phyloP scores from a whole-genome alignment of 2,888 invertebrate genomes.

The Cosmorhoe ocellata region DNA sequence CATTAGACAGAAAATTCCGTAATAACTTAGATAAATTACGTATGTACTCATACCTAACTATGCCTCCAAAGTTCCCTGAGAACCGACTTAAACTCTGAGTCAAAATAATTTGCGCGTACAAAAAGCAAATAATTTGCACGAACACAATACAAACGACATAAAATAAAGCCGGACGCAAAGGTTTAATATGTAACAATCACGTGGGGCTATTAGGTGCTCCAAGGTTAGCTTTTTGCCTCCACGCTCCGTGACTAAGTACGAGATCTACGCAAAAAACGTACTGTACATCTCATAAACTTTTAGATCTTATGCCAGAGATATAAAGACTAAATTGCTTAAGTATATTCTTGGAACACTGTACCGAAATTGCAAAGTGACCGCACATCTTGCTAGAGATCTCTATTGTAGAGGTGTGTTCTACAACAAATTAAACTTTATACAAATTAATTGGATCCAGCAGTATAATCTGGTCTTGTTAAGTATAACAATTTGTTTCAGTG shows the following conservation, averaged over 20 bases:
- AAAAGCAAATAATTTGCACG: conserved; percentile 17
- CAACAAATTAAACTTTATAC: not conserved
- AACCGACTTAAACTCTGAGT: conserved; percentile 3
- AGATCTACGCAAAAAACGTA: conserved; percentile 19
- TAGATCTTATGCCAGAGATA: conserved; percentile 11
- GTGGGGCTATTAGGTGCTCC: conserved; percentile 60
- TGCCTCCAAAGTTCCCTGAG: not conserved
- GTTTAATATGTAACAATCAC: conserved; percentile 63
- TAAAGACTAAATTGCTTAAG: conserved; percentile 3
- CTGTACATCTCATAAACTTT: conserved; percentile 1
- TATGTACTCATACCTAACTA: no score
- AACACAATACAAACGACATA: conserved; percentile 28
- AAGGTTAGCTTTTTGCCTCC: conserved; percentile 71
- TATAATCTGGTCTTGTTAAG: no score
- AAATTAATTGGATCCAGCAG: not conserved
- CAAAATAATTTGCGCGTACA: conserved; percentile 7
- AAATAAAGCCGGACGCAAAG: conserved; percentile 47
- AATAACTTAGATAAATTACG: no score
- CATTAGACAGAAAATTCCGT: no score
- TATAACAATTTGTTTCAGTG: no score
- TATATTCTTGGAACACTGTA: conserved; percentile 5
- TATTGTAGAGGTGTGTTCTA: conserved; percentile 19
- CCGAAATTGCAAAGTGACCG: conserved; percentile 26
- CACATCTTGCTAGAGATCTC: conserved; percentile 12
- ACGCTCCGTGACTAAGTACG: conserved; percentile 63